phyloP scores from a whole-genome alignment of 2,113 vertebrate genomes.

The Antidorcas marsupialis region DNA sequence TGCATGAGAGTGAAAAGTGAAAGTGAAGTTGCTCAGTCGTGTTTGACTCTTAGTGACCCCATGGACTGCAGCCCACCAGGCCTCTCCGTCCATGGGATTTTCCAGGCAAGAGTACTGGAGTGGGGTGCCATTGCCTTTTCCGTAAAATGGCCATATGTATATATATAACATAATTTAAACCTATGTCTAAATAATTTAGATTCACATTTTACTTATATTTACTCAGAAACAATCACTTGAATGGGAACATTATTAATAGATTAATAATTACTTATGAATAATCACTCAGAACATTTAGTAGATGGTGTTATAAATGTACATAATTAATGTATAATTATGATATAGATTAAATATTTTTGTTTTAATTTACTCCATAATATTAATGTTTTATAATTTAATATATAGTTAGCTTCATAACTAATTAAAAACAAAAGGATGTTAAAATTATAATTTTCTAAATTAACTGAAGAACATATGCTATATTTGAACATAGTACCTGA shows the following conservation, averaged over 20 bases:
- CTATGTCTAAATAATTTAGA: background rate
- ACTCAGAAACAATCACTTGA: background rate
- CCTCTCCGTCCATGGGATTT: no score
- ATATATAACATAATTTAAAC: background rate
- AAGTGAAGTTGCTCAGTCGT: no score
- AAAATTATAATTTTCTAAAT: background rate
- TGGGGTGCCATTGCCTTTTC: no score
- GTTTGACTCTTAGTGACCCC: no score
- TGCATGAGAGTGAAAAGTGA: no score
- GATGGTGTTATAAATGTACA: background rate
- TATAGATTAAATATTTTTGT: background rate
- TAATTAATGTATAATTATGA: background rate
- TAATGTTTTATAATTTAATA: background rate
- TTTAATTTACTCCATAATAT: background rate
- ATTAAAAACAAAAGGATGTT: background rate
- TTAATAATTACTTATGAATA: background rate
- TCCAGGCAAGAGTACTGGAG: no score
- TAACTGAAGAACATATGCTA: background rate
- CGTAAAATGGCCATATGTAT: background rate
- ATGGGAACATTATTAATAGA: background rate
- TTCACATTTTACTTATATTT: background rate
- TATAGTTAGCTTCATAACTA: background rate
- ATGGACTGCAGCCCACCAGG: no score
- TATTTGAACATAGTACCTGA: background rate
- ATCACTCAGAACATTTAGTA: background rate